These are phyloP conservation scores for Halcyon leucocephala DNA, from an alignment of 2,797 vertebrate genomes.

Conservation along the genomic window DNA sequence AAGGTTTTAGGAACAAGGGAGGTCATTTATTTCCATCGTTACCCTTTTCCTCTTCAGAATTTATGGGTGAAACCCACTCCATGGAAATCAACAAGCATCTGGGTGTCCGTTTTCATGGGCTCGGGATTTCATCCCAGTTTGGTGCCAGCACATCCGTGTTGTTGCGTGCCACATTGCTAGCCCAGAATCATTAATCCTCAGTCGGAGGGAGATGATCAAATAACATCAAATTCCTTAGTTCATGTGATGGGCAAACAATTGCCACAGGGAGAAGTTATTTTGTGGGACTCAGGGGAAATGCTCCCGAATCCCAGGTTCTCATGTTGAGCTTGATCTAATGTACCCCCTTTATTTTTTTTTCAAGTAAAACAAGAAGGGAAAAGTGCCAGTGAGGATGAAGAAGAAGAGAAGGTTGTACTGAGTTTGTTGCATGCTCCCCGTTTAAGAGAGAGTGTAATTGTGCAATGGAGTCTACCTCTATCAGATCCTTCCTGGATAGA, in stretches of 20 bases:
- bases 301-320: neutral
- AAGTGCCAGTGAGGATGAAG: neutral
- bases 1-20: neutral
- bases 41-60: neutral
- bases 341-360: neutral
- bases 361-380: neutral
- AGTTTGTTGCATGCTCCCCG: neutral
- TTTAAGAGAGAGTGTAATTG: neutral
- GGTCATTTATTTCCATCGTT: neutral
- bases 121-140: neutral
- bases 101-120: neutral
- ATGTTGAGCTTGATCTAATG: neutral
- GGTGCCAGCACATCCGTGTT: neutral
- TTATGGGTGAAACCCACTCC: neutral
- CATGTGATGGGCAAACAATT: neutral
- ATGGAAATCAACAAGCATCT: neutral
- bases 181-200: neutral
- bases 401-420: neutral
- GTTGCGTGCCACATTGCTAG: fast-evolving
- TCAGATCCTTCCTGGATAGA: neutral
- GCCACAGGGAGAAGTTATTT: neutral
- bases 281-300: neutral
- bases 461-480: neutral
- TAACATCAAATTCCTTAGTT: neutral
- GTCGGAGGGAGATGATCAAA: neutral